These are phyloP conservation scores for Agrypnus murinus DNA, from an alignment of 2,888 invertebrate genomes.

Conservation along the genomic window DNA sequence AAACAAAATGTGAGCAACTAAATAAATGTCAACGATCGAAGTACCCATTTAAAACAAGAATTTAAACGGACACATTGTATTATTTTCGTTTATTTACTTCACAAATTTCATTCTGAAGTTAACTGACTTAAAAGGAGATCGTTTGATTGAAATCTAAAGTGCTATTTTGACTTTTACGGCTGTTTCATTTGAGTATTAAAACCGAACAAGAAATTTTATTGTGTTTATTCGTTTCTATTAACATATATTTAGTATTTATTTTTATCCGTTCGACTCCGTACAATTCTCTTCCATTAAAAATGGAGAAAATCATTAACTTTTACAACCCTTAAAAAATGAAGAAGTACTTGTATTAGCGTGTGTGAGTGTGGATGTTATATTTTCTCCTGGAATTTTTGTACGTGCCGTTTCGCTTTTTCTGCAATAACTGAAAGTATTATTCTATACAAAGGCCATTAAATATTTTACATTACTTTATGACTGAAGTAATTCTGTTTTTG, in stretches of 20 bases:
- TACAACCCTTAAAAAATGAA: conserved; percentile 16
- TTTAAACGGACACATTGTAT: background rate
- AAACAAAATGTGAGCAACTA: conserved; percentile 1
- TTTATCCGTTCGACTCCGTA: background rate
- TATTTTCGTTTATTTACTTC: background rate
- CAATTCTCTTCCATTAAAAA: too few species aligned
- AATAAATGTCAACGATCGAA: too few species aligned
- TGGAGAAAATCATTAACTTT: background rate
- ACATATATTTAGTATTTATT: background rate
- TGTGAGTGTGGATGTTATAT: conserved; percentile 2
- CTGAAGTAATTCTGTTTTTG: conserved; percentile 39
- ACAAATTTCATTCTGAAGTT: background rate
- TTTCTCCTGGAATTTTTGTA: conserved; percentile 51
- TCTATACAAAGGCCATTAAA: conserved; percentile 48
- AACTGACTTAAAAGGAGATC: background rate
- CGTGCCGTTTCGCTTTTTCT: conserved; percentile 54
- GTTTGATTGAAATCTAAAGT: conserved; percentile 9
- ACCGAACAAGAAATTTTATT: too few species aligned
- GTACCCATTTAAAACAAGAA: too few species aligned
- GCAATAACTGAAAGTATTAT: conserved; percentile 49
- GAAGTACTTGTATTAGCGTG: too few species aligned
- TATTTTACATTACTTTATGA: conserved; percentile 49
- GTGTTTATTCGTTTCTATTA: background rate
- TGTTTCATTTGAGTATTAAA: background rate
- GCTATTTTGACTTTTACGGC: background rate